Evolutionary conservation across 2,797 vertebrate species (phyloP).

Genomic region (Podargus strigoides): DNA sequence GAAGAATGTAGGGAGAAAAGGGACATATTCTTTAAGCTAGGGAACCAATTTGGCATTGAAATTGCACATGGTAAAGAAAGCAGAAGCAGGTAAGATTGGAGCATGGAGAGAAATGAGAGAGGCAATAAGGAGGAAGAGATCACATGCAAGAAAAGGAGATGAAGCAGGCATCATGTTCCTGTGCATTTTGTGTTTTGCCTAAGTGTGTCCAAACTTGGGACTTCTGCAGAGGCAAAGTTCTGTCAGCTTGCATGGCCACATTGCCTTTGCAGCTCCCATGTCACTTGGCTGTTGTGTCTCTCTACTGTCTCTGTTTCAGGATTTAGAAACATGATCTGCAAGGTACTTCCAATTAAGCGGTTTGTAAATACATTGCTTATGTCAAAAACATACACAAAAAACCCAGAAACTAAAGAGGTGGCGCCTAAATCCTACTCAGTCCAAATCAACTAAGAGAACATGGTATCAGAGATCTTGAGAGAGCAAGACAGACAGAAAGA

Average conservation of each 20-base stretch:
- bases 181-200: background rate
- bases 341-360: background rate
- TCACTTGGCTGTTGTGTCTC: fast-evolving
- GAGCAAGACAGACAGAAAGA: background rate
- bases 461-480: background rate
- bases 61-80: background rate
- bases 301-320: background rate
- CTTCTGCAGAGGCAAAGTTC: background rate
- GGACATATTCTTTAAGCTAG: background rate
- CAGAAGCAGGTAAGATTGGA: background rate
- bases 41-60: background rate
- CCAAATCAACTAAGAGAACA: background rate
- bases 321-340: background rate
- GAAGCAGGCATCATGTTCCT: background rate
- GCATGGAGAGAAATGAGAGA: background rate
- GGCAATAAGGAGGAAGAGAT: background rate
- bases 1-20: background rate
- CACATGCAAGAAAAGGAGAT: background rate
- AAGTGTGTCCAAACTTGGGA: background rate
- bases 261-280: background rate
- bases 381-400: background rate
- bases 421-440: background rate
- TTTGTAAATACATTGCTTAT: background rate
- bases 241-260: fast-evolving
- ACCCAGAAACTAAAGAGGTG: background rate